Base-by-base conservation (phyloP, 2,797 vertebrate species). In the Pyrocephalus nanus region DNA sequence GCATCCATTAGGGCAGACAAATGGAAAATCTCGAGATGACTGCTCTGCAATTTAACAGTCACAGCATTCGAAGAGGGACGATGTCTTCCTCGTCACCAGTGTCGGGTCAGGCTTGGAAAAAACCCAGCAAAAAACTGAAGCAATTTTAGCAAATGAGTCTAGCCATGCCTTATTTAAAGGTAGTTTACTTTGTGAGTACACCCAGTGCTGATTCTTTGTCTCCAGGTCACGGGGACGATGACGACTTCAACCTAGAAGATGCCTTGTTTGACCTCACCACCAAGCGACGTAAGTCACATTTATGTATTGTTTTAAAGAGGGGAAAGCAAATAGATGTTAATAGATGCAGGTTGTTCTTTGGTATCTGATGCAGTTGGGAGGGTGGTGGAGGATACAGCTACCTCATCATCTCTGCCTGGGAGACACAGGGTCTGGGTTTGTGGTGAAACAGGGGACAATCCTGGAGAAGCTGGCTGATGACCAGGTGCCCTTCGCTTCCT, bases 241-340 rank as follows among this genome's bases (percentile, higher is more conserved):
- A 42, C 60, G 98, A 84, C 8, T 86, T 98, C 0, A 26, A 6
- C 18, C 96, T 98, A 90, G 10, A 67, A 15, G 98, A 99, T 87
- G 98, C 98, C 40, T 15, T 99, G 38, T 53, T 29, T 27, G 95
- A 90, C 47, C 66, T 22, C 12, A 43, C 81, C 36, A 97, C 97
- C 55, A 90, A 92, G 60, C 50, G 92, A 81, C n/a, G 98, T 99
- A 96, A 98, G 98, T 98, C 85, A 55, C 53, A 15, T 64, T 71
- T 43, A 18, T 61, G 40, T 60, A 1, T 65, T 83, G 47, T 45
- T 78, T 60, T 66, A 69, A 78, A 86, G 30, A 58, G 36, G n/a
- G 54, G 58, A 16, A 88, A 82, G 43, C 40, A 89, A 81, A 29
- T 2, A 43, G 47, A 12, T n/a, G 53, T 43, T 81, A 38, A 50